Evolutionary conservation across 2,113 vertebrate species (phyloP).

Genomic region (Gambusia affinis): DNA sequence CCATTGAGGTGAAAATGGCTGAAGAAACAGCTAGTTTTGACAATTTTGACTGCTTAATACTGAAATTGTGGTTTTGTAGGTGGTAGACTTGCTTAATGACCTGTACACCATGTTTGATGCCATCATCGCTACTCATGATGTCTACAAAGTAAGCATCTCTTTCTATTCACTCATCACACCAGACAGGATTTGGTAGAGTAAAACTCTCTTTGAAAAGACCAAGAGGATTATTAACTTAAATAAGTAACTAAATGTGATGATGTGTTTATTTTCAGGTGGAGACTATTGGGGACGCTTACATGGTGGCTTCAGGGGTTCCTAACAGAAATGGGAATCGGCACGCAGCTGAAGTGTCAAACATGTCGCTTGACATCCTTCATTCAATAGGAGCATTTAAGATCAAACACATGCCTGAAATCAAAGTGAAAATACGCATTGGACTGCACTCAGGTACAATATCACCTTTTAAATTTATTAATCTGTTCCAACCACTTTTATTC

Average conservation of each 20-base stretch:
- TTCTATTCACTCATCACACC: not conserved
- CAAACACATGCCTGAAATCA: constrained; percentile 90
- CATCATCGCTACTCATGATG: constrained; percentile 87
- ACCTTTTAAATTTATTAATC: too few species aligned
- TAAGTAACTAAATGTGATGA: not conserved
- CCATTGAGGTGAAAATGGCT: constrained; percentile 82
- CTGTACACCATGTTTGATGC: constrained; percentile 90
- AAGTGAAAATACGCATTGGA: constrained; percentile 89
- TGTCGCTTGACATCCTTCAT: constrained; percentile 90
- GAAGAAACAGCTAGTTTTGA: rapidly evolving
- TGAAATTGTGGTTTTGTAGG: constrained; percentile 36
- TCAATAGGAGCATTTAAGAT: constrained; percentile 85
- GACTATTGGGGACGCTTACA: constrained; percentile 89
- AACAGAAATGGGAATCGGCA: constrained; percentile 86
- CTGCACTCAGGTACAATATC: constrained; percentile 83
- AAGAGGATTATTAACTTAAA: not conserved
- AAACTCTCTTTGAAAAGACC: too few species aligned
- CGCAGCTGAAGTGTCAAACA: constrained; percentile 83
- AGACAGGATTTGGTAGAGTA: too few species aligned
- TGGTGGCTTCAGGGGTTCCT: constrained; percentile 89
- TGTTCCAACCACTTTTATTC: too few species aligned
- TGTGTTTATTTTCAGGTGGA: constrained; percentile 70
- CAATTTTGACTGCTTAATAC: not conserved
- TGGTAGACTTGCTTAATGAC: constrained; percentile 88
- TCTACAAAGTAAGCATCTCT: constrained; percentile 80